phyloP scores from a whole-genome alignment of 2,888 invertebrate genomes.

The Meiosimyza decipiens region DNA sequence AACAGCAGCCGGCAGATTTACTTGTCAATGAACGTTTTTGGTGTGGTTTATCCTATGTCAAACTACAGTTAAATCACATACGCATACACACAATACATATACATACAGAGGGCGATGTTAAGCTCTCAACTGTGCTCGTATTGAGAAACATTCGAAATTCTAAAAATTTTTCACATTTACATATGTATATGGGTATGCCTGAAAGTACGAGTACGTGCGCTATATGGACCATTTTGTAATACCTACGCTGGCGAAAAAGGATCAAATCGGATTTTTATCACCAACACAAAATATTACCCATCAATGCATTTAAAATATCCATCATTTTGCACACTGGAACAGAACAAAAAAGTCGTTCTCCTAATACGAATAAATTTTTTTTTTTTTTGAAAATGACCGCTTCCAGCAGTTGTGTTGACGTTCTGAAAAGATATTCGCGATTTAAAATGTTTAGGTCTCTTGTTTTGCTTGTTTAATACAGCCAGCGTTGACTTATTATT shows the following conservation, averaged over 20 bases:
- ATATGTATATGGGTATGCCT: background rate
- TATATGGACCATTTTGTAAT: background rate
- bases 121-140: background rate
- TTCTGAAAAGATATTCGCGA: too few species aligned
- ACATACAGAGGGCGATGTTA: too few species aligned
- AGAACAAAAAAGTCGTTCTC: too few species aligned
- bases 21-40: slow-evolving; percentile 23
- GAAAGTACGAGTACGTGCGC: background rate
- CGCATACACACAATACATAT: background rate
- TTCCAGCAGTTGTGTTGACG: too few species aligned
- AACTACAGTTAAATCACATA: background rate
- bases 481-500: too few species aligned
- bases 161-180: background rate
- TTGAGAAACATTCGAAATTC: slow-evolving; percentile 10
- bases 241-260: background rate
- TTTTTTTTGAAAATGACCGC: too few species aligned
- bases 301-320: background rate
- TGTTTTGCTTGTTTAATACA: too few species aligned
- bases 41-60: slow-evolving; percentile 28
- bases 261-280: slow-evolving; percentile 7
- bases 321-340: too few species aligned
- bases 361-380: too few species aligned
- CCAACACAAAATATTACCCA: background rate
- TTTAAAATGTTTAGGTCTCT: too few species aligned
- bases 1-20: slow-evolving; percentile 3